Base-by-base conservation (phyloP, 1,140 invertebrate species). In the Papilio polytes region DNA sequence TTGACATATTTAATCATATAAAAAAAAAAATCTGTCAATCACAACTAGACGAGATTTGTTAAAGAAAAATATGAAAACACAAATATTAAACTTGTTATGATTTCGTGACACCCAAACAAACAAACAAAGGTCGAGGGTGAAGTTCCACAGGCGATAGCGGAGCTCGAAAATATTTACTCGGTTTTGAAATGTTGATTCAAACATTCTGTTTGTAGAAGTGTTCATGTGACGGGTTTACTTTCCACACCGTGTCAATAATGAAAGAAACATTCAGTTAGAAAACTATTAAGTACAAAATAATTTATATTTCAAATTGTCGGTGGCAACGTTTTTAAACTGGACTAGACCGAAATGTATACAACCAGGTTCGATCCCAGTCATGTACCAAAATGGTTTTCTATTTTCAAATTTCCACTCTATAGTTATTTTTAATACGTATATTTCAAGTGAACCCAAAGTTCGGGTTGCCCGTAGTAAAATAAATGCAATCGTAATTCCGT, bases 21-120 rank as follows among this genome's bases (percentile, higher is more conserved):
- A 12, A 6, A 22, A 59, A 20, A 26, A 22, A 59, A 20, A 26
- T 59, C n/a, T 66, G 22, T 70, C 63, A 70, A 70, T 70, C 63
- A 31, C 1, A 70, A 26, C 36, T 59, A 26, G n/a, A 31, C 3
- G 12, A 31, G 63, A 70, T 70, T 70, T 36, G 63, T 70, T 26
- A 70, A 70, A 70, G 63, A 36, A 70, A 70, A 70, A 70, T 70
- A 70, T 70, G 63, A 70, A 70, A 70, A 70, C 31, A 36, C 26
- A 70, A 70, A 70, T 70, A 70, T 31, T 36, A 15, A 70, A 70
- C 22, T 70, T 70, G 63, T 70, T 70, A 70, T 70, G 63, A 31
- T 70, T 70, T 70, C 26, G 63, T 70, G 63, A 36, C 63, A 70
- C 63, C 63, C 63, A 36, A 70, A 70, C 26, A 36, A 70, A 70